phyloP scores from a whole-genome alignment of 1,140 invertebrate species.

The Melipona quadrifasciata region DNA sequence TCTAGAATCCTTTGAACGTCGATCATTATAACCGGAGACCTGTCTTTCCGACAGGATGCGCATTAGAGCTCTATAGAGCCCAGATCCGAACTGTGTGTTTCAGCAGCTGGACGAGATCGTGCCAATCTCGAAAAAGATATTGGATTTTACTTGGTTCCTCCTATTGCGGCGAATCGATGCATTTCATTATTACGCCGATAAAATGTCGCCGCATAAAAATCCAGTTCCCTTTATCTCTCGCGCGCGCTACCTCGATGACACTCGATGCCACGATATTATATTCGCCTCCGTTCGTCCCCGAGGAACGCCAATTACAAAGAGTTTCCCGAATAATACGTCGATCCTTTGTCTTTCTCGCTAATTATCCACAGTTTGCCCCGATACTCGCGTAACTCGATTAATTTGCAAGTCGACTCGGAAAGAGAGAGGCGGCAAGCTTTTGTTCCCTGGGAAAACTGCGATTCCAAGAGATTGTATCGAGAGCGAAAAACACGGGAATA shows the following conservation, averaged over 20 bases:
- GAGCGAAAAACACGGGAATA: too few species aligned
- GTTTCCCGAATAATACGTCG: background rate
- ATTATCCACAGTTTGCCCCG: background rate
- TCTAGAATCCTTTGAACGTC: conserved; percentile 32
- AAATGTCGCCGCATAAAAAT: conserved; percentile 2
- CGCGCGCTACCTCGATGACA: background rate
- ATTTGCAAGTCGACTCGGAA: background rate
- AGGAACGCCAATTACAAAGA: background rate
- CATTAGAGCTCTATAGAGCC: conserved; percentile 35
- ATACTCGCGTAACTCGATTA: background rate
- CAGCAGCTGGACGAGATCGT: background rate
- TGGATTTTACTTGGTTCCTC: conserved; percentile 3
- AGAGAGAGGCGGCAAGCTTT: too few species aligned
- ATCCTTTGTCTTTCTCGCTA: background rate
- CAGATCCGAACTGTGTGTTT: background rate
- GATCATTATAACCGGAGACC: conserved; percentile 47
- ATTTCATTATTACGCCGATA: conserved; percentile 6
- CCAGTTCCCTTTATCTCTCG: background rate
- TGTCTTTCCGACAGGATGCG: conserved; percentile 27
- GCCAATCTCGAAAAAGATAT: conserved; percentile 7
- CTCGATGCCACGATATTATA: conserved; percentile 16
- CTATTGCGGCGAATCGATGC: background rate
- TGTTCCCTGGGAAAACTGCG: too few species aligned
- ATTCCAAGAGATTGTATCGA: too few species aligned
- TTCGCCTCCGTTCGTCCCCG: too few species aligned